Evolutionary conservation across 2,888 invertebrate genomes (phyloP), one percentile per base, ranked within the genome.

Genomic region (Acronicta leporina): DNA sequence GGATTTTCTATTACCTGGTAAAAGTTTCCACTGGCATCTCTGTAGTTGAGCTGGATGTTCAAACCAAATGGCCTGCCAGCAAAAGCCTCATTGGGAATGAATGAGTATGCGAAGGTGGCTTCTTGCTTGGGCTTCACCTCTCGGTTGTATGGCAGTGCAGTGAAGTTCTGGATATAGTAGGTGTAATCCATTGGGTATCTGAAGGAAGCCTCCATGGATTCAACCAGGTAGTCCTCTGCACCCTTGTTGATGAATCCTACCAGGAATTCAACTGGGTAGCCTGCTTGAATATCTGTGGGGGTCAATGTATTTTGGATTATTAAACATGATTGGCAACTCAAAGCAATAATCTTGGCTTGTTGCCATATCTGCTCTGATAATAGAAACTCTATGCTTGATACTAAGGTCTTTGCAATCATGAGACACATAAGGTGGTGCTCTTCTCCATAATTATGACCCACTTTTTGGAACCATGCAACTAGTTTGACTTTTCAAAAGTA

Each of bases 161-260:
- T 98, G 94, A 99, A 99, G 94, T 99, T 99, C 93, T 99, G 99
- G 76, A 99, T 99, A 94, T 98, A 98, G 93, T 98, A 99, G 77
- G 97, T 98, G 94, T 98, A 99, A 92, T 99, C 99, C 97, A 99
- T 98, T 9, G 99, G 99, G 87, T 99, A 99, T 79, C 99, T 97
- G 96, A 99, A 99, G 0, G 99, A 99, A 0, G 99, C 99, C 83
- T 99, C 99, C 86, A 99, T 95, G 7, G 97, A 97, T 87, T 99
- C 99, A 20, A 99, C 96, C 25, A 97, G 91, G 85, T 99, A 99
- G 77, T 99, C 98, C 77, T 97, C 96, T 62, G 96, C 95, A 48
- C 99, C 99, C 86, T 98, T 98, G 95, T 99, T 99, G 55, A 96
- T 96, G 93, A 99, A 99, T 20, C 99, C 99, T 67, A 99, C 98